phyloP scores from a whole-genome alignment of 2,888 invertebrate genomes.

The Amphiduros pacificus region DNA sequence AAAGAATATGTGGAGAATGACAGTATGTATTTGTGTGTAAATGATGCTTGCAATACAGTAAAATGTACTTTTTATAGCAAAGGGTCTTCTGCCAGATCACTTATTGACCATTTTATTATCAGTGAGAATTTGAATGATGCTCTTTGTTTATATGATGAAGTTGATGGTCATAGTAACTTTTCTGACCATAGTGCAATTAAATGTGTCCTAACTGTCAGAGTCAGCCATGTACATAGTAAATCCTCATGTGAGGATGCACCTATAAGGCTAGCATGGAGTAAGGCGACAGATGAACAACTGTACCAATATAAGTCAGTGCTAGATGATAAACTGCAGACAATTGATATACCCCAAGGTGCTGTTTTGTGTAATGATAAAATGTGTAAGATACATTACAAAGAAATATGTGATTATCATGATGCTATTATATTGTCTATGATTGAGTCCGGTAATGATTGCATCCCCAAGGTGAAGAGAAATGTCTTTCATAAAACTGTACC shows the following conservation, averaged over 20 bases:
- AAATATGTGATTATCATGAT: slow-evolving; percentile 1
- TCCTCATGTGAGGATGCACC: no score
- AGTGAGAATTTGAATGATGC: background rate
- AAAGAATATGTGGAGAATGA: background rate
- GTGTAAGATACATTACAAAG: background rate
- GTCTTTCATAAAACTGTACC: background rate
- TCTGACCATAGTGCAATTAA: background rate
- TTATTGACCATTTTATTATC: background rate
- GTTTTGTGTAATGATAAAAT: background rate
- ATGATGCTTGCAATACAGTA: background rate
- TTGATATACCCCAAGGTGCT: background rate
- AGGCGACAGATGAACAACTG: background rate
- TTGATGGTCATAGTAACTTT: background rate
- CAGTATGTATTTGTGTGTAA: background rate
- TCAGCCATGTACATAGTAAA: no score
- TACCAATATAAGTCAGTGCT: background rate
- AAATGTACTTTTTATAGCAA: background rate
- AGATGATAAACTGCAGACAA: background rate
- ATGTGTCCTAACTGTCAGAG: background rate
- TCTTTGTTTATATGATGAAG: background rate
- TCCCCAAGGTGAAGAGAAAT: background rate
- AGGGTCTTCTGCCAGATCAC: background rate
- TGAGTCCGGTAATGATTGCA: background rate
- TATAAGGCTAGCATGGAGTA: background rate
- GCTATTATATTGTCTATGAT: background rate